Evolutionary conservation across 2,888 invertebrate genomes (phyloP).

Genomic region (Hedychridium roseum): DNA sequence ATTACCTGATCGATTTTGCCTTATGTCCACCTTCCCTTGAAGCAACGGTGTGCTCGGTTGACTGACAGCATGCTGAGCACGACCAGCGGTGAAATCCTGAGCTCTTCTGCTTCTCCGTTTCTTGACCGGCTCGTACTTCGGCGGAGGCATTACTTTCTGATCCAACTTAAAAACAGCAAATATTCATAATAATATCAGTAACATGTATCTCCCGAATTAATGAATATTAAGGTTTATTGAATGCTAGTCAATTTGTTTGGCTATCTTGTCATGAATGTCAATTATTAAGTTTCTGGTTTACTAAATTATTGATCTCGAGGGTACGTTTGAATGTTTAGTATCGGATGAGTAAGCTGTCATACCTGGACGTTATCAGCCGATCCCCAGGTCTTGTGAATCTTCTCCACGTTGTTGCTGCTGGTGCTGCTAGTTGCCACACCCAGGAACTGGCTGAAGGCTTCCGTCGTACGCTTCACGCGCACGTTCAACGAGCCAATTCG

Average conservation of each 20-base stretch:
- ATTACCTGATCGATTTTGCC: constrained; percentile 35
- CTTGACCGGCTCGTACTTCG: constrained; percentile 73
- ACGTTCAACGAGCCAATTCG: constrained; percentile 93
- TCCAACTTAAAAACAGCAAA: constrained; percentile 40
- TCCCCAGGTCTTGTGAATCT: constrained; percentile 87
- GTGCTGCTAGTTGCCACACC: constrained; percentile 71
- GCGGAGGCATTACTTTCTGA: constrained; percentile 78
- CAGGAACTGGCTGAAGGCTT: constrained; percentile 89
- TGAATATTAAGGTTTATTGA: neutral
- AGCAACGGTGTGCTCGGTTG: constrained; percentile 56
- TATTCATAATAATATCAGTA: too few species aligned
- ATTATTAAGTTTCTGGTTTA: too few species aligned
- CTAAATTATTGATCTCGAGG: too few species aligned
- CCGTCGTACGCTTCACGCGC: constrained; percentile 90
- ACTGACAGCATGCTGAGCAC: constrained; percentile 35
- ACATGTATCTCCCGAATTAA: too few species aligned
- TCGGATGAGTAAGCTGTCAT: constrained; percentile 20
- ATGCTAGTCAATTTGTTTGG: neutral
- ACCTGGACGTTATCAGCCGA: constrained; percentile 87
- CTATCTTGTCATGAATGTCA: too few species aligned
- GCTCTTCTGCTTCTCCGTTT: constrained; percentile 74
- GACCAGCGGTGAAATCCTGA: constrained; percentile 63
- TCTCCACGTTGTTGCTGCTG: constrained; percentile 70
- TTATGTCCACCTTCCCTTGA: constrained; percentile 37
- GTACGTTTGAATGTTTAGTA: too few species aligned